A percentile compares a stretch with the other conserved stretches of the same genome.
Conservation (phyloP, 1,140 invertebrate species). For the Temnothorax curvispinosus region DNA sequence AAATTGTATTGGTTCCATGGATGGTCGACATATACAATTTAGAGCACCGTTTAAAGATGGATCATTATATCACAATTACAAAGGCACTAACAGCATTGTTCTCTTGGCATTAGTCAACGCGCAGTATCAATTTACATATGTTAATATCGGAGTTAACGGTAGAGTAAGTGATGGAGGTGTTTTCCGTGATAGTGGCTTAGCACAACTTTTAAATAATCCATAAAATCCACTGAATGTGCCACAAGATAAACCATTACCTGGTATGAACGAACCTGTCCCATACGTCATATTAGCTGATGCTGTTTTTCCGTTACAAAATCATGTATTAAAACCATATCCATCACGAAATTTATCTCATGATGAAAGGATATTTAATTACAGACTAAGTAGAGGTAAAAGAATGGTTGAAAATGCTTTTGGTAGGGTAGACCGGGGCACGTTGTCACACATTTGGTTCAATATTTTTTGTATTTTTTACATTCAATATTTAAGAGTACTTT, state of each 20-base stretch:
- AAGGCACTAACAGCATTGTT: too few species aligned
- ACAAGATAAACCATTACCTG: background rate
- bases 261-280: background rate
- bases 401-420: background rate
- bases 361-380: background rate
- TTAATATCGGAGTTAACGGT: background rate
- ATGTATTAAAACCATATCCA: background rate
- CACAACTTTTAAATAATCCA: background rate
- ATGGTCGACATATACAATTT: background rate
- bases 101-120: too few species aligned
- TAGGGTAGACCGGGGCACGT: too few species aligned
- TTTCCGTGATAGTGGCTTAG: background rate
- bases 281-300: background rate
- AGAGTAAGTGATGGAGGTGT: conserved; percentile 3
- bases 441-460: too few species aligned
- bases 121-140: background rate
- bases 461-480: too few species aligned
- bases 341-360: background rate
- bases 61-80: background rate
- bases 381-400: background rate
- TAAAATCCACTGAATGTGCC: background rate
- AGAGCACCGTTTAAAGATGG: background rate
- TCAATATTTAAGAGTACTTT: too few species aligned
- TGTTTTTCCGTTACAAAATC: background rate
- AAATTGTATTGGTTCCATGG: background rate